Base-by-base conservation (phyloP, 2,888 invertebrate genomes). In the Tenthredo amoena region DNA sequence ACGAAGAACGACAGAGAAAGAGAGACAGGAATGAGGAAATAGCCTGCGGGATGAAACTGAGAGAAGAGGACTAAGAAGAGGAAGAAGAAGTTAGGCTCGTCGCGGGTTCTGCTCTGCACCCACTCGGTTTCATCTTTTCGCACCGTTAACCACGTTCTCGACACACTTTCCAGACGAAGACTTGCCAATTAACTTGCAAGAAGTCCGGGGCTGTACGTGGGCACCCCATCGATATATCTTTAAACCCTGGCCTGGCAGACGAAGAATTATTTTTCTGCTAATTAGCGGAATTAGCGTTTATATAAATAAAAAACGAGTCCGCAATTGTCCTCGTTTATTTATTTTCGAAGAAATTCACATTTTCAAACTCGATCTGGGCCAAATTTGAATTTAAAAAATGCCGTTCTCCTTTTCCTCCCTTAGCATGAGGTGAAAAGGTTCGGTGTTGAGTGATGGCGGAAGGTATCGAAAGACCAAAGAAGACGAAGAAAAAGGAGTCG, bases 121-220 rank as follows among this genome's bases (percentile, higher is more conserved):
- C 77, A 74, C 77, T 77, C 50, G 50, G 77, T 50, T 31, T 77
- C 77, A 50, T 77, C 55, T 77, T 77, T 47, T 50, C 77, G 77
- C 55, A 31, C 50, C 77, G 77, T 77, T 77, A 50, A 77, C 77
- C 77, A 77, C 77, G 18, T 77, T 55, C 55, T 77, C 77, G 31
- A 55, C 50, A 50, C 77, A 55, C 55, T 77, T 50, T 77, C 77
- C 40, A 6, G 77, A 77, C 26, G 31, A 50, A 55, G 55, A 55
- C 77, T 50, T 50, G 15, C 31, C 77, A 77, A 77, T 77, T 77
- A 77, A 77, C 77, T 77, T 43, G 31, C 77, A 31, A 77, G 26
- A 47, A 77, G 50, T 50, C 31, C 18, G n/a, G 43, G n/a, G 50
- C 77, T n/a, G 55, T 74, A 74, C 43, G 43, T 74, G 74, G 40